Base-by-base conservation (phyloP, 2,113 vertebrate species). In the Spea multiplicata region DNA sequence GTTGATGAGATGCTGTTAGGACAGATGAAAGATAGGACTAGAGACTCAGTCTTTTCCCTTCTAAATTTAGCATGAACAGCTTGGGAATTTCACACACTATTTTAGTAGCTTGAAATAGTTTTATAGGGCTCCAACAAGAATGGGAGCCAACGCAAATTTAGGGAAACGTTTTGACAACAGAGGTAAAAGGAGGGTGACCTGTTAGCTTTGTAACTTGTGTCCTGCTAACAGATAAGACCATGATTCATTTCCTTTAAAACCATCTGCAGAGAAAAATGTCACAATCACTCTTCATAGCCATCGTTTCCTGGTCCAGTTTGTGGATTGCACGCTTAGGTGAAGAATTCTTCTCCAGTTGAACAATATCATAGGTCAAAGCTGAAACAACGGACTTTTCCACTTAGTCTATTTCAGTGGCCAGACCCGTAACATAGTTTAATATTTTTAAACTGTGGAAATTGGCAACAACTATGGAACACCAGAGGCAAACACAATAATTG, bases 201-300 rank as follows among this genome's bases (percentile, higher is more conserved):
- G 8, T 46, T 16, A 66, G 69, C 76, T 55, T 14, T 68, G 71
- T n/a, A 73, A 67, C 71, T 74, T 80, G 65, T 80, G 78, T 80
- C 78, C 78, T 80, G 78, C 71, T 80, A 74, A 80, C 78, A 80
- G 77, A 80, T 80, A 74, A 80, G 61, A 67, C 55, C 59, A 50
- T 80, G 78, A 80, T 80, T 80, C 78, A 80, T 66, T 74, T 80
- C 78, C 78, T 80, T 61, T 73, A 4, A 61, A 68, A 17, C 78
- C 78, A 80, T 80, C 78, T 80, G 78, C 55, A 52, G 70, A 79
- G 77, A 59, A 68, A 65, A 30, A 73, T 66, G 62, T n/a, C 71
- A 50, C 44, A 67, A 61, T 49, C 65, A 67, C 71, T 59, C 44
- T 61, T 50, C 71, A 50, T 80, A 65, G 30, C 55, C 64, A 73